phyloP scores from a whole-genome alignment of 1,140 invertebrate genomes.

The Brachionus koreanus region DNA sequence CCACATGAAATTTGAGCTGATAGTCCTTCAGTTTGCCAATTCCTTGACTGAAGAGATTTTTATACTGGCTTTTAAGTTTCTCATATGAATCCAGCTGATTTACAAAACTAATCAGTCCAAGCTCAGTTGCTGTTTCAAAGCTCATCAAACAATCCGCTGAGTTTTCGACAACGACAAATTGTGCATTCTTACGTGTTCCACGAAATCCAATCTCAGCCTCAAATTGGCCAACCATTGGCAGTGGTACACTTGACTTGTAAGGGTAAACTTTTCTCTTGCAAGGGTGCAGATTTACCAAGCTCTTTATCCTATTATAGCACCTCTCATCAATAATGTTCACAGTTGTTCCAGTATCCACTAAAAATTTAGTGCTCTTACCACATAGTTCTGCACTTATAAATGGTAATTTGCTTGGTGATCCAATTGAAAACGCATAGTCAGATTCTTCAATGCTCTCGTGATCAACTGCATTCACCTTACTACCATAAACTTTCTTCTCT shows the following conservation, averaged over 20 bases:
- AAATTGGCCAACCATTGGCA: background rate
- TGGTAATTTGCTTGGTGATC: background rate
- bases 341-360: background rate
- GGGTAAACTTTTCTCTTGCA: background rate
- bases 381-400: background rate
- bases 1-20: background rate
- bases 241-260: background rate
- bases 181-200: background rate
- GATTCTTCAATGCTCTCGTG: background rate
- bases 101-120: constrained; percentile 3
- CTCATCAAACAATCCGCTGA: background rate
- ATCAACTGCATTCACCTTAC: background rate
- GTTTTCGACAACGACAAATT: background rate
- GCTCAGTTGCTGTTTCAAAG: background rate
- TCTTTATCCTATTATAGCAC: background rate
- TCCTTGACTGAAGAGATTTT: background rate
- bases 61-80: background rate
- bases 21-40: background rate
- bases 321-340: background rate
- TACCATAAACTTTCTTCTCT: background rate
- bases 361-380: background rate
- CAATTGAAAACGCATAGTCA: background rate
- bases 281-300: background rate
- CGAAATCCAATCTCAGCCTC: background rate
- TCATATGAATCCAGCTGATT: background rate